Base-by-base conservation (phyloP, 2,797 vertebrate species). In the Apogon hyalosoma region DNA sequence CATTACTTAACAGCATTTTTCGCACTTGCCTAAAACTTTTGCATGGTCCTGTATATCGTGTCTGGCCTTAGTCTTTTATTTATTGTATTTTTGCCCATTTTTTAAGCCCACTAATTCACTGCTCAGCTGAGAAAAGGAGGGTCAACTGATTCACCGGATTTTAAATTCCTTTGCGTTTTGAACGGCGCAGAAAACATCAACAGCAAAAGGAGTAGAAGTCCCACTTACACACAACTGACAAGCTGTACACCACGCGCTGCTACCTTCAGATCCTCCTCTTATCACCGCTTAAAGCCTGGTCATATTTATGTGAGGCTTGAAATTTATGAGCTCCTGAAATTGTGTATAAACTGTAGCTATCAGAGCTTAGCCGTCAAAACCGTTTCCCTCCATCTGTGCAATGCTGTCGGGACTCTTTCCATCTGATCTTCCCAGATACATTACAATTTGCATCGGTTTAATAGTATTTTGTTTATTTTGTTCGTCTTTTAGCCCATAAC, bases 141-240 rank as follows among this genome's bases (percentile, higher is more conserved):
- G 61, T 57, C 69, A 56, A 76, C 64, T 60, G 7, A 73, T 76
- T 80, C 75, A 50, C 21, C 38, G 42, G 24, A 28, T 31, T 42
- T 16, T 11, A 12, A 77, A 71, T 67, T 64, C 53, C 64, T 49
- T 65, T 45, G 47, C 7, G 3, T 18, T 43, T 54, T 7, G 51
- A 52, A 11, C 18, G 8, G 13, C 21, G 40, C 60, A 66, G 51
- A 19, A 75, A 74, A 59, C 68, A 46, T 73, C 72, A 55, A 65
- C 49, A 40, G 43, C 67, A 49, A 75, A 4, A 4, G 13, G 39
- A 62, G 19, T 8, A 58, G 39, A 42, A 31, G 19, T 59, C 13
- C 33, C 28, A 43, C 67, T 59, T 50, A 65, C 54, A 43, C 33
- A 14, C 4, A 5, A 50, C 2, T 18, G 65, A 70, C 40, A 0